phyloP scores from a whole-genome alignment of 2,113 vertebrate species.

The Tinamus guttatus region DNA sequence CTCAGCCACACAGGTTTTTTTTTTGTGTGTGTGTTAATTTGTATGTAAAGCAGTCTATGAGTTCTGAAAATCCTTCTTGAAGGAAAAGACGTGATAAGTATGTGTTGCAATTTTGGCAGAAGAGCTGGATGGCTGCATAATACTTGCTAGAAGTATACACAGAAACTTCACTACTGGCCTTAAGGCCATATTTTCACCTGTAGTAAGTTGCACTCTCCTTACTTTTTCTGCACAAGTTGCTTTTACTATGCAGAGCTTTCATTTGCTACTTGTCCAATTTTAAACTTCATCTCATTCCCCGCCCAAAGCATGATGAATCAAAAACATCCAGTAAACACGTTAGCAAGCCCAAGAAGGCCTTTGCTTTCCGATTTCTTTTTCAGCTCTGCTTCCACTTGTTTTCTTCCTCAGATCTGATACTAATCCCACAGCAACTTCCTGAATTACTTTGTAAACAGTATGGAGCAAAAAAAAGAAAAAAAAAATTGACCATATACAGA shows the following conservation, averaged over 20 bases:
- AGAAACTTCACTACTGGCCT: background rate
- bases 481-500: background rate
- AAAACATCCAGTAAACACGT: background rate
- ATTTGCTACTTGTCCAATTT: background rate
- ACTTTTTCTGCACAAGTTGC: background rate
- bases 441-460: background rate
- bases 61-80: background rate
- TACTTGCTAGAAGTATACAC: background rate
- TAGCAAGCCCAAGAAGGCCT: background rate
- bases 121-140: background rate
- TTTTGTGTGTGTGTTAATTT: background rate
- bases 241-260: background rate
- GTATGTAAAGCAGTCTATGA: background rate
- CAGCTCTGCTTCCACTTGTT: background rate
- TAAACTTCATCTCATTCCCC: background rate
- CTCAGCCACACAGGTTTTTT: background rate
- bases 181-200: background rate
- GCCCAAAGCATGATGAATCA: background rate
- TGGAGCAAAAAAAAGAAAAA: background rate
- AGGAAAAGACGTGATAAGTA: background rate
- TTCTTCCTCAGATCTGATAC: background rate
- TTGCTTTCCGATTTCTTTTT: background rate
- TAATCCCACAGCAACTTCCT: accelerated
- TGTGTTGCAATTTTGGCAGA: background rate
- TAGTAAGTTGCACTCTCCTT: background rate